Conservation (phyloP, 2,113 vertebrate species). For the Salvator merianae region DNA sequence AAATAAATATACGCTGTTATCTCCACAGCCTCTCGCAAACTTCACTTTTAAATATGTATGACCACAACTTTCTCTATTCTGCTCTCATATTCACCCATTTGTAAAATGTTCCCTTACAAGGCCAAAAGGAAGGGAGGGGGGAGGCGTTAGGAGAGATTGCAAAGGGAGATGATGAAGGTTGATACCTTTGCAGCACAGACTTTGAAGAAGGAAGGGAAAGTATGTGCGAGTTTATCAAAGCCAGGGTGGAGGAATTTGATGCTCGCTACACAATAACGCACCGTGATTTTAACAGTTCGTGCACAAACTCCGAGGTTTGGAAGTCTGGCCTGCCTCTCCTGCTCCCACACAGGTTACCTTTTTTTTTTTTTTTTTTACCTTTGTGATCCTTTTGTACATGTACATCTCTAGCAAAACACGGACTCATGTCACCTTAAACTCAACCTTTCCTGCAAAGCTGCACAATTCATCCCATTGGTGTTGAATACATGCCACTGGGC, state of each 20-base stretch:
- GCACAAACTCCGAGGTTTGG: background rate
- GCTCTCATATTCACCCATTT: conserved; percentile 41
- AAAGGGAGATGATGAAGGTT: background rate
- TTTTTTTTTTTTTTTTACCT: no score
- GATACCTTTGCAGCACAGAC: background rate
- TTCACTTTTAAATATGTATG: conserved; percentile 76
- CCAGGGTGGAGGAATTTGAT: background rate
- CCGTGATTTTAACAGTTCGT: background rate
- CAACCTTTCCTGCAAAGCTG: no score
- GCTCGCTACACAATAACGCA: background rate
- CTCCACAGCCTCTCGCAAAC: conserved; percentile 58
- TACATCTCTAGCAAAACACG: no score
- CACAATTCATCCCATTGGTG: no score
- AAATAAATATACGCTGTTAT: conserved; percentile 70
- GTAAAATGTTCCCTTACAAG: conserved; percentile 54
- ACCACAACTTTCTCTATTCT: conserved; percentile 55
- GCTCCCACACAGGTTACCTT: background rate
- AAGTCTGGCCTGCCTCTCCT: background rate
- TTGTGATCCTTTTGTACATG: no score
- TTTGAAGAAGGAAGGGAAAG: background rate
- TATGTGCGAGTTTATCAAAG: background rate
- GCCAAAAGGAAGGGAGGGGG: conserved; percentile 25
- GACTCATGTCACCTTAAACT: no score
- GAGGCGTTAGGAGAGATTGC: conserved; percentile 35
- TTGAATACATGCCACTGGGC: no score